Conservation (phyloP, 2,113 vertebrate species). For the Cricetomys ansorgei region DNA sequence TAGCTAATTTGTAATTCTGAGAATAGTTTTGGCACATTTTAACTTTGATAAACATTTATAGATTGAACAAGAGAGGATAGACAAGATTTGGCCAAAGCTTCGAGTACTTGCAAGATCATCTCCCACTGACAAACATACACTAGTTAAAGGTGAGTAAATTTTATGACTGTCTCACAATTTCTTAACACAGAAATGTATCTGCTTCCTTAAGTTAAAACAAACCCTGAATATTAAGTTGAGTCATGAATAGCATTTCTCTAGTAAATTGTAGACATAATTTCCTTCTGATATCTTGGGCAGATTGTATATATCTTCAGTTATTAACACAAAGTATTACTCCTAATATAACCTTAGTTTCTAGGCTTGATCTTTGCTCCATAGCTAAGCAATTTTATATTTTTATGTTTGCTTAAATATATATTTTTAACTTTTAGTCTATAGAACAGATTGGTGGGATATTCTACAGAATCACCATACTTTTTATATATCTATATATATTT, state of each 20-base stretch:
- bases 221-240: background rate
- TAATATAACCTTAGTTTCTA: slow-evolving; percentile 13
- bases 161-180: background rate
- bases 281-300: background rate
- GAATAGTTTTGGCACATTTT: slow-evolving; percentile 61
- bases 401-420: slow-evolving; percentile 3
- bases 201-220: slow-evolving; percentile 44
- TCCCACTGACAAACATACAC: slow-evolving; percentile 98
- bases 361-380: background rate
- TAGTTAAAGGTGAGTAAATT: slow-evolving; percentile 94
- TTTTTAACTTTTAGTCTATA: slow-evolving; percentile 52
- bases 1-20: slow-evolving; percentile 39
- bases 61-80: slow-evolving; percentile 99
- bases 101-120: slow-evolving; percentile 98
- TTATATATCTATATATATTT: background rate
- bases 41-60: slow-evolving; percentile 84
- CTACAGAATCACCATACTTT: slow-evolving; percentile 18
- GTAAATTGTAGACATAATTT: slow-evolving; percentile 36
- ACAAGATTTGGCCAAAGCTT: slow-evolving; percentile 99
- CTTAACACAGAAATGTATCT: background rate
- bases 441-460: background rate
- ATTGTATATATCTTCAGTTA: slow-evolving; percentile 16
- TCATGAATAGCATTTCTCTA: slow-evolving; percentile 15
- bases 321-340: slow-evolving; percentile 34
- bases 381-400: slow-evolving; percentile 9